phyloP scores from a whole-genome alignment of 1,140 invertebrate genomes.

The Trichomalopsis sarcophagae region DNA sequence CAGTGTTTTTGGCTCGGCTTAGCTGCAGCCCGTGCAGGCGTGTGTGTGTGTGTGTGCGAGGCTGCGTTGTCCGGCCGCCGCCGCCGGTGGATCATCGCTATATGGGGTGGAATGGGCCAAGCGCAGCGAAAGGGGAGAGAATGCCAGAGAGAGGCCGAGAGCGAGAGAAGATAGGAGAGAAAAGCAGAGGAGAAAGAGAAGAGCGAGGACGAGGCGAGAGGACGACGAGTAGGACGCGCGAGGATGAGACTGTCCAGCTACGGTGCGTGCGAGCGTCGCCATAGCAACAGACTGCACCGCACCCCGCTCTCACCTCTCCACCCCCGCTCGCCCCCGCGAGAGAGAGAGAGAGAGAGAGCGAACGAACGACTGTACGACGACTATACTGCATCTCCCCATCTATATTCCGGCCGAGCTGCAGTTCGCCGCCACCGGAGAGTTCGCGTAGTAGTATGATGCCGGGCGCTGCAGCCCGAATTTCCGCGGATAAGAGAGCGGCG shows the following conservation, averaged over 20 bases:
- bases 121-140: slow-evolving; percentile 40
- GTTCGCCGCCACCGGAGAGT: slow-evolving; percentile 1
- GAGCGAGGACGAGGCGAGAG: slow-evolving; percentile 43
- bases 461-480: slow-evolving; percentile 43
- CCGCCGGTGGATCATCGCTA: slow-evolving; percentile 52
- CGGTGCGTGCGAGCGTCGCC: slow-evolving; percentile 66
- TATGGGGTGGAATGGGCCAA: slow-evolving; percentile 39
- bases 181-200: background rate
- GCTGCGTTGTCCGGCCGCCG: background rate
- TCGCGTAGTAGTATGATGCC: slow-evolving; percentile 14
- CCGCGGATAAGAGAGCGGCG: slow-evolving; percentile 47
- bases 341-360: background rate
- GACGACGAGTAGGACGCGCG: slow-evolving; percentile 21
- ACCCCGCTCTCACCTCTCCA: slow-evolving; percentile 61
- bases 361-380: slow-evolving; percentile 38
- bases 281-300: slow-evolving; percentile 75
- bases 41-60: background rate
- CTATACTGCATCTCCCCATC: slow-evolving; percentile 48
- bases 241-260: slow-evolving; percentile 72
- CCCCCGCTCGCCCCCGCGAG: slow-evolving; percentile 53
- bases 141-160: background rate
- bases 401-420: slow-evolving; percentile 22
- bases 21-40: slow-evolving; percentile 54
- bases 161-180: slow-evolving; percentile 29
- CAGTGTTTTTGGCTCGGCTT: slow-evolving; percentile 72